phyloP scores from a whole-genome alignment of 1,140 invertebrate genomes.

The Drosophila chauvacae region DNA sequence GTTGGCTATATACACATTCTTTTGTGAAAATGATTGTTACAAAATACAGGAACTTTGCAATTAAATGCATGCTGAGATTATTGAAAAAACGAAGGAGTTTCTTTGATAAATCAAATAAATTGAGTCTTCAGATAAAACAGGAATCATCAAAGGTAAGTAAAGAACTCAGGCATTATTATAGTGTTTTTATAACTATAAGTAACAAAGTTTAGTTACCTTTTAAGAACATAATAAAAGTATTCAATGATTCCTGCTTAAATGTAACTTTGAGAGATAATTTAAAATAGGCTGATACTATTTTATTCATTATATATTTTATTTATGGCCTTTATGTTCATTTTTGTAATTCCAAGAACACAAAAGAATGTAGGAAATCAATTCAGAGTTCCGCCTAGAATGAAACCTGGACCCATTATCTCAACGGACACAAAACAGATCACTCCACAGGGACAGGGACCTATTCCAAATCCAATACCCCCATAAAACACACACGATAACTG shows the following conservation, averaged over 20 bases:
- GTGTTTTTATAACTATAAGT: no score
- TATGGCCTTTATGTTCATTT: neutral
- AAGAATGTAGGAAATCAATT: conserved; percentile 4
- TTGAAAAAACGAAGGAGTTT: no score
- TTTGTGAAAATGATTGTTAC: no score
- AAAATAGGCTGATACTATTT: neutral
- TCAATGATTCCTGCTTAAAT: no score
- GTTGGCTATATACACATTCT: no score
- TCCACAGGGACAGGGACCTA: neutral
- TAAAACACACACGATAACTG: conserved; percentile 42
- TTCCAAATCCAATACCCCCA: conserved; percentile 21
- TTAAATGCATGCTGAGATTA: no score
- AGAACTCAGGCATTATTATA: no score
- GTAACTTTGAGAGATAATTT: neutral
- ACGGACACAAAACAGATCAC: conserved; percentile 11
- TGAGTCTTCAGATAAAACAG: no score
- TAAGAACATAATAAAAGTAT: neutral
- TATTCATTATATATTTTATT: neutral
- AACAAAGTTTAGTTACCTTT: neutral
- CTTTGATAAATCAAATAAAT: no score
- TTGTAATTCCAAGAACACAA: neutral
- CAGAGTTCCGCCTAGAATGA: conserved; percentile 3
- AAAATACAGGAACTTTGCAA: no score
- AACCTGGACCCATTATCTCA: conserved; percentile 8
- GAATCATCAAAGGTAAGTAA: no score